Evolutionary conservation across 2,797 vertebrate genomes (phyloP), one percentile per base, ranked within the genome.

Genomic region (Capromys pilorides): DNA sequence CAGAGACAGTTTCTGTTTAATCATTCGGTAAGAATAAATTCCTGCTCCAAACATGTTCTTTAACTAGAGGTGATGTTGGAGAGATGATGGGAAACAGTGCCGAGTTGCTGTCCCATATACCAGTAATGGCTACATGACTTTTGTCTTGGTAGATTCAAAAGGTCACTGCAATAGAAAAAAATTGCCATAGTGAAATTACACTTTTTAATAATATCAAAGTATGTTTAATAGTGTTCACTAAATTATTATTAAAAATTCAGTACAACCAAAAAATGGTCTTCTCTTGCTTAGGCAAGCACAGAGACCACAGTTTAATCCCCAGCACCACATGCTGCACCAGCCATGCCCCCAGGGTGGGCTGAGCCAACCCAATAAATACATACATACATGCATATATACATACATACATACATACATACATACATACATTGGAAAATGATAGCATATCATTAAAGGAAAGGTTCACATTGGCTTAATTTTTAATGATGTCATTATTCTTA

Each of bases 191-290:
- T 90, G 41, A 69, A 94, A 64, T 57, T 73, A 36, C 0, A 75
- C 49, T 81, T 93, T 69, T 88, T 94, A 92, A 61, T 90, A 82
- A n/a, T 71, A 85, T 39, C 2, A 51, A 94, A 64, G 9, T 83
- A 0, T 28, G 0, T 85, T 87, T 81, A 93, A 69, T 66, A 61
- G 54, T 78, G 85, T 71, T 36, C 19, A 54, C 81, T 93, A 92
- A 75, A 9, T 94, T 90, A 94, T 95, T 91, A 86, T 78, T 95
- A 39, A 93, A 92, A 82, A 94, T 93, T 84, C 75, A 41, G 59
- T 24, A 86, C 82, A 51, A 21, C 57, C 26, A 91, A 90, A 67
- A 82, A 89, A 91, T 24, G 3, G 8, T 45, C 77, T 78, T 94
- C 49, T 86, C 5, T 66, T 57, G 54, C 54, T 57, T 57, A 57